Evolutionary conservation across 2,888 invertebrate genomes (phyloP).

Genomic region (Drosophila robusta): DNA sequence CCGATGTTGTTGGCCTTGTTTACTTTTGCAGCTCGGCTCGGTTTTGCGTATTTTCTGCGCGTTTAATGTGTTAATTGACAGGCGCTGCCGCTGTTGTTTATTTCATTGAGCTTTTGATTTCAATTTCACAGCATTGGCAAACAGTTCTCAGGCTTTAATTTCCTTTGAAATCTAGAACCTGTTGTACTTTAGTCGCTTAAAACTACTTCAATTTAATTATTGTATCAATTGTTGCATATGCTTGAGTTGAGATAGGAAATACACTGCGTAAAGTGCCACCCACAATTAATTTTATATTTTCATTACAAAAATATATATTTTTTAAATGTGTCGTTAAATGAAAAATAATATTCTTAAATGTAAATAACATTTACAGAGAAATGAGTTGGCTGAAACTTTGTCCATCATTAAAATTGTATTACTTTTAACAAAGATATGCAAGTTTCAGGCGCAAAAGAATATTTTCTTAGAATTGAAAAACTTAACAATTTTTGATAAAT

Average conservation of each 20-base stretch:
- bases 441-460: no score
- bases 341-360: no score
- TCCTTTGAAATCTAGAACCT: slow-evolving; percentile 34
- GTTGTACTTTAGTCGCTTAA: slow-evolving; percentile 1
- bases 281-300: not conserved
- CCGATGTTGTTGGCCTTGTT: slow-evolving; percentile 63
- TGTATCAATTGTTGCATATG: not conserved
- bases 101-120: slow-evolving; percentile 55
- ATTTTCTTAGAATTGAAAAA: no score
- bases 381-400: no score
- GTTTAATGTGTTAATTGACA: slow-evolving; percentile 79
- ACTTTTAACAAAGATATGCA: no score
- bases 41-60: slow-evolving; percentile 56
- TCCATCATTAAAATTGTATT: no score
- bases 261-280: not conserved
- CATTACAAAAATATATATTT: no score
- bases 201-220: not conserved
- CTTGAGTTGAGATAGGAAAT: not conserved
- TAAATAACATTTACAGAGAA: no score
- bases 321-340: no score
- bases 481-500: no score
- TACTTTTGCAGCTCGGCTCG: slow-evolving; percentile 33
- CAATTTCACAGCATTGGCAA: slow-evolving; percentile 26
- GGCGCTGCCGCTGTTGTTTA: slow-evolving; percentile 53
- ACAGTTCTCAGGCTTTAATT: slow-evolving; percentile 28